Evolutionary conservation across 1,140 invertebrate species (phyloP), one percentile per base, ranked within the genome.

Genomic region (Brachionus angularis): DNA sequence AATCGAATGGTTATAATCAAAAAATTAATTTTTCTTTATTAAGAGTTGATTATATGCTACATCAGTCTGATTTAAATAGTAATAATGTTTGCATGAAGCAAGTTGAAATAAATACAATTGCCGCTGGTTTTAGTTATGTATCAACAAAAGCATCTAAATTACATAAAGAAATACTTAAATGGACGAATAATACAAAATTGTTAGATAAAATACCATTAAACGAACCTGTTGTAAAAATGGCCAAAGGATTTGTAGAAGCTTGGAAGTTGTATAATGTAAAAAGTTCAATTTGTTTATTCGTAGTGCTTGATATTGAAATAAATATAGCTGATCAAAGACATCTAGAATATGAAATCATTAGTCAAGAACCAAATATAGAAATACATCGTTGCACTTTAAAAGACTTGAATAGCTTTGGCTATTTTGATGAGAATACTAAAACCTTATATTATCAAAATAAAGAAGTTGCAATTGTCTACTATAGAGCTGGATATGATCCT

Each of bases 391-490:
- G 49, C 21, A 71, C 69, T 25, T 58, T 53, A 46, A 12, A 10
- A 10, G 55, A 62, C 3, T 31, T 71, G 21, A 31, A 62, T 49
- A 31, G 34, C 36, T 42, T 44, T 25, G 62, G 62, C 3, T 27
- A 16, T 5, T 21, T 67, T 12, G 62, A 12, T 7, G 27, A 47
- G 5, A 33, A 67, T 21, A n/a, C n/a, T n/a, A 50, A 46, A 67
- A 50, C 69, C 2, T 23, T 58, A 16, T 55, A 62, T 42, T 58
- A 21, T 42, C 4, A 67, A 23, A 42, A 84, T 12, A 73, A 80
- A 64, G 86, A 88, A 76, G 86, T 98, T 12, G 89, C 89, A 34
- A 89, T 98, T 27, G 89, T 96, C 23, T 98, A 98, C 81, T 95
- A 89, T 82, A 85, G 96, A 74, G 86, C 88, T 62, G 94, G 91